Evolutionary conservation across 2,888 invertebrate genomes (phyloP).

Genomic region (Cactoblastis cactorum): DNA sequence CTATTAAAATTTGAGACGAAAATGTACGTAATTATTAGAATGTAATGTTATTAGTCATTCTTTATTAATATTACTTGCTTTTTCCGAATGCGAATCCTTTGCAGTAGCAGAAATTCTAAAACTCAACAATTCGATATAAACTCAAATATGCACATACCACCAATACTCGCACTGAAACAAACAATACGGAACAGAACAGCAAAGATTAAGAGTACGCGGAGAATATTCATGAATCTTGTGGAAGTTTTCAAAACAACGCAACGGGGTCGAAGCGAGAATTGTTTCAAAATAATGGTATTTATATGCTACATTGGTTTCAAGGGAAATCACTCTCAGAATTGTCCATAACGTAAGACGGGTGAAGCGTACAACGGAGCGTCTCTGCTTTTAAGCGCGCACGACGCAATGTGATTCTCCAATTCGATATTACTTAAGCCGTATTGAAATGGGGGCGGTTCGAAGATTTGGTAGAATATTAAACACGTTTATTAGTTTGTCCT

Average conservation of each 20-base stretch:
- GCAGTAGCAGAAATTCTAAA: too few species aligned
- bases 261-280: conserved; percentile 63
- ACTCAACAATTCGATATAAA: background rate
- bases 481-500: conserved; percentile 78
- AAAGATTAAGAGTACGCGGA: conserved; percentile 23
- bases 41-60: too few species aligned
- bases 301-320: conserved; percentile 78
- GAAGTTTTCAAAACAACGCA: conserved; percentile 54
- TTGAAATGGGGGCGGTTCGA: conserved; percentile 61
- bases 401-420: conserved; percentile 41
- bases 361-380: conserved; percentile 30
- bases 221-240: conserved; percentile 49
- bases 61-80: too few species aligned
- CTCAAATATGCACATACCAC: background rate
- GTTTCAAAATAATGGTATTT: conserved; percentile 77
- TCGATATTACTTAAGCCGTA: conserved; percentile 68
- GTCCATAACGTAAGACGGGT: conserved; percentile 58
- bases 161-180: conserved; percentile 7
- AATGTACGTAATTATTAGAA: too few species aligned
- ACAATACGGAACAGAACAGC: conserved; percentile 10
- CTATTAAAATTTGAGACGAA: too few species aligned
- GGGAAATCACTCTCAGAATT: conserved; percentile 75
- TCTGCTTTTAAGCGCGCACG: conserved; percentile 40
- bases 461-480: conserved; percentile 74
- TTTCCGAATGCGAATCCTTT: background rate